Evolutionary conservation across 2,888 invertebrate species (phyloP), one percentile per base, ranked within the genome.

Genomic region (Scelioninae gen. 1): DNA sequence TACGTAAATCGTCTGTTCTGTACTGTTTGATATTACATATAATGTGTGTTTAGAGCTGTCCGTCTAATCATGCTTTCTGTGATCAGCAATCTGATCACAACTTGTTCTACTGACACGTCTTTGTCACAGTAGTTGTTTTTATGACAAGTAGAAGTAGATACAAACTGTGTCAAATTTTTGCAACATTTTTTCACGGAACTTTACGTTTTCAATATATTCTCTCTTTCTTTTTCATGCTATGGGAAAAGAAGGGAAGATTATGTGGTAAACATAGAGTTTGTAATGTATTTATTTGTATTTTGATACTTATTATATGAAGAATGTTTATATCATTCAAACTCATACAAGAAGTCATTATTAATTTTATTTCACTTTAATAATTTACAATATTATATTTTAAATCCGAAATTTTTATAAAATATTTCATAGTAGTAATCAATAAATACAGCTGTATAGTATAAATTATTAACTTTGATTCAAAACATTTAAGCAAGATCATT

Each of bases 151-250:
- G 78, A 72, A 45, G 47, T 79, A 79, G 77, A 38, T 47, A 56
- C 16, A 68, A 68, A 43, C 23, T 53, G 13, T 51, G 16, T 16
- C 0, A 11, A 63, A 29, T 13, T 40, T 55, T 51, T 29, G n/a
- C 31, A 47, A 43, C 13, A 0, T n/a, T 23, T 60, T 51, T 34
- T 51, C 1, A n/a, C 53, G 31, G 7, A 74, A 55, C 80, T 69
- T 74, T 74, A 75, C 55, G 80, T 81, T 81, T 81, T 81, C 80
- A 81, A 75, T 81, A 69, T 80, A 74, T 68, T 80, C 74, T 80
- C 43, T 72, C 49, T 76, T 5, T 74, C 16, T 47, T 74, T 74
- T 80, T 74, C 74, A 80, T 62, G 80, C 80, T 32, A 31, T 74
- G 60, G 62, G 55, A 74, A 80, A 80, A 74, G 74, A 74, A 80